Percentiles rank a stretch among this genome's conserved stretches.
Conservation (phyloP, 2,113 vertebrate species). For the Piprites chloris region DNA sequence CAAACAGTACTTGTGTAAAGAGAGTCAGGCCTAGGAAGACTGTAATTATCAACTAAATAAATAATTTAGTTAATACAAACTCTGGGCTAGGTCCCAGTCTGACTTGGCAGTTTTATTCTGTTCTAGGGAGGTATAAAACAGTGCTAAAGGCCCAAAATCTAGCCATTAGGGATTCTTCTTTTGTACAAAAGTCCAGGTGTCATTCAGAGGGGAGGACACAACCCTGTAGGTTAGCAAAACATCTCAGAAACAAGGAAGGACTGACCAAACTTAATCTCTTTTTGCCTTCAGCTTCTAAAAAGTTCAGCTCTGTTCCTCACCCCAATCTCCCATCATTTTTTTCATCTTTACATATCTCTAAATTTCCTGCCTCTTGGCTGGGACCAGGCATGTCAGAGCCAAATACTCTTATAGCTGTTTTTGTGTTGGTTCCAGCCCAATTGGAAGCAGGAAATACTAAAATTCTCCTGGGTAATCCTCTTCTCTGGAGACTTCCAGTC, state of each 20-base stretch:
- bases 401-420: constrained; percentile 45
- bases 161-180: not conserved
- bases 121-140: not conserved
- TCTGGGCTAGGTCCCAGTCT: not conserved
- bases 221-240: not conserved
- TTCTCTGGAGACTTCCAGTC: constrained; percentile 55
- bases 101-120: constrained; percentile 11
- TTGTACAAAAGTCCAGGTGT: not conserved
- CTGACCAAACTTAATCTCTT: not conserved
- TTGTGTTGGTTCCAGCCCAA: constrained; percentile 54
- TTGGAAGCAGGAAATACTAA: constrained; percentile 64
- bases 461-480: constrained; percentile 55
- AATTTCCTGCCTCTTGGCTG: constrained; percentile 54
- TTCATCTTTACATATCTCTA: constrained; percentile 44
- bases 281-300: not conserved
- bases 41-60: constrained; percentile 45
- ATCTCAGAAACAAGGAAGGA: constrained; percentile 13
- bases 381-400: not conserved
- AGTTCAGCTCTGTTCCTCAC: not conserved
- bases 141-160: not conserved
- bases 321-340: not conserved
- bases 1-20: not conserved
- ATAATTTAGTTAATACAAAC: constrained; percentile 47
- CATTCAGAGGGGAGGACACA: not conserved
- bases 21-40: not conserved